Percentiles rank a stretch among this genome's conserved stretches.
phyloP scores from a whole-genome alignment of 1,140 invertebrate species.

The Sogatella furcifera region DNA sequence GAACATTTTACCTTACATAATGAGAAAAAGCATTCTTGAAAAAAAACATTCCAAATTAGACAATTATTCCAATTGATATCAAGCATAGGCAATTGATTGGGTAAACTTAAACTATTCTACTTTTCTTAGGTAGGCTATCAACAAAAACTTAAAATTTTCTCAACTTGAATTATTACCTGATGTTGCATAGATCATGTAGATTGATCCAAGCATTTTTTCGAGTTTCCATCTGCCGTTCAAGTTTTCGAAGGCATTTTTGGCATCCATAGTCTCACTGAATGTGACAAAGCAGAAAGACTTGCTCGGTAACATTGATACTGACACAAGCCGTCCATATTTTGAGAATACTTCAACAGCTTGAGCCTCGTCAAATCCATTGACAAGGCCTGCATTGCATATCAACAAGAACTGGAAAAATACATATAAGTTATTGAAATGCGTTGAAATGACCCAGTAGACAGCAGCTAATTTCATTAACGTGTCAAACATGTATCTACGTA shows the following conservation, averaged over 20 bases:
- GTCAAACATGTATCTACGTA: too few species aligned
- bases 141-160: conserved; percentile 3
- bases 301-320: conserved; percentile 50
- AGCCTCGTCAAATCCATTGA: conserved; percentile 54
- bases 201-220: conserved; percentile 39
- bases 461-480: too few species aligned
- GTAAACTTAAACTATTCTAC: too few species aligned
- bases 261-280: conserved; percentile 38
- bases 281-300: conserved; percentile 68
- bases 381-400: conserved; percentile 65
- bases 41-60: too few species aligned
- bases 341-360: conserved; percentile 40
- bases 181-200: conserved; percentile 53
- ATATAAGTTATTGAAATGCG: too few species aligned
- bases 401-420: conserved; percentile 39
- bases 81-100: too few species aligned
- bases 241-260: conserved; percentile 37
- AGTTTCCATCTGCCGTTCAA: conserved; percentile 42
- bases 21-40: too few species aligned
- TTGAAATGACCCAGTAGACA: too few species aligned
- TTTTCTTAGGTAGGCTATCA: too few species aligned
- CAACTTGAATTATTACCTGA: conserved; percentile 34
- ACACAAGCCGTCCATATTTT: conserved; percentile 38
- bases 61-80: too few species aligned
- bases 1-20: too few species aligned